Base-by-base conservation (phyloP, 1,140 invertebrate genomes). In the Orchestia grillus region DNA sequence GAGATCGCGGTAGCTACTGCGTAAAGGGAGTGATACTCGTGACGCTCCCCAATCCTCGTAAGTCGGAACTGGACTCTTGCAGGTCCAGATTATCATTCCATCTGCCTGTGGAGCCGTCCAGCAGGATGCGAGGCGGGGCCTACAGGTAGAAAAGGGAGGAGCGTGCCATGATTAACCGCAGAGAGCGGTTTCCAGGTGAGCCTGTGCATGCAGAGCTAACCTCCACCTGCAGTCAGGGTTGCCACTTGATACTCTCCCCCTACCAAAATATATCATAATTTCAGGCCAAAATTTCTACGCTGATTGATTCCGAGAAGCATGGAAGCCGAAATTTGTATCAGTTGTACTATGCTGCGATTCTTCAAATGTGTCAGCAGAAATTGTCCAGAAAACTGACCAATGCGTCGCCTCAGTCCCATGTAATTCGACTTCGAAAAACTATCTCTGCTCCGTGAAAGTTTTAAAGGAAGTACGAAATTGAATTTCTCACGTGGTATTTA, bases 141-240 rank as follows among this genome's bases (percentile, higher is more conserved):
- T 47, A 94, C 43, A 45, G 92, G 43, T 45, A 45, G 8, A 47
- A 47, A 40, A 11, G 44, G 92, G 92, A 94, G 92, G 92, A 94
- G 92, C 92, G 28, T 16, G 41, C 92, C 3, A 94, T 94, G 92
- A 94, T 94, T 94, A 94, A 94, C 92, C 92, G 92, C 92, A 94
- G 92, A 94, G 92, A 44, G 92, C 44, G 92, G 92, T 94, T 42
- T 94, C 92, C 92, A 94, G 92, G 92, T 94, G 92, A 94, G 44
- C 40, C 36, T n/a, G 16, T 53, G 47, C 19, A 53, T 53, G 47
- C 19, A 53, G 47, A 94, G 88, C 88, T 41, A 8, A 90, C 88
- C 88, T 90, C 43, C 88, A 90, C 88, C 23, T 90, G 88, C 88
- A 90, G 8, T 43, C 88, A 77, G 62, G 11, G 62, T 77, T 77